Evolutionary conservation across 2,888 invertebrate genomes (phyloP).

Genomic region (Cheilosia soror): DNA sequence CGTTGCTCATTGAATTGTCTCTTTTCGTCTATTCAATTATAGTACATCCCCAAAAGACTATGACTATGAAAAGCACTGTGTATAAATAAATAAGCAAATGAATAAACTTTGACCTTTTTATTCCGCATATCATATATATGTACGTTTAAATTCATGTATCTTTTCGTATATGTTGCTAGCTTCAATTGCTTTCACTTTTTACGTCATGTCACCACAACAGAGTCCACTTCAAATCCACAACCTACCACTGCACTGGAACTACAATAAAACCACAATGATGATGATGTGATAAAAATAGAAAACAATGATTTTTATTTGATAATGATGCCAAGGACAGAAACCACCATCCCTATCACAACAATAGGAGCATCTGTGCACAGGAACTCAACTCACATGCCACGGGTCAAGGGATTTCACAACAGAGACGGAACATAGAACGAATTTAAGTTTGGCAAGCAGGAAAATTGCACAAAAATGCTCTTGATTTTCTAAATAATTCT

Average conservation of each 20-base stretch:
- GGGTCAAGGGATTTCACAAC: not conserved
- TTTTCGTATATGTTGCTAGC: not conserved
- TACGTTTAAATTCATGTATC: conserved; percentile 21
- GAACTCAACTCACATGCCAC: conserved; percentile 27
- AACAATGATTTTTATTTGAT: conserved; percentile 72
- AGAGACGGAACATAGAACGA: not conserved
- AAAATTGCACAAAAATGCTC: conserved; percentile 46
- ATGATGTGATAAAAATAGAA: conserved; percentile 64
- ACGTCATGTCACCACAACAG: conserved; percentile 31
- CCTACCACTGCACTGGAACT: conserved; percentile 31
- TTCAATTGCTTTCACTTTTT: conserved; percentile 60
- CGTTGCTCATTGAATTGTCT: too few species aligned
- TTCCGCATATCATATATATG: not conserved
- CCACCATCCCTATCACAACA: conserved; percentile 9
- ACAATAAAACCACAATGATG: conserved; percentile 49
- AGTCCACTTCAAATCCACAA: conserved; percentile 51
- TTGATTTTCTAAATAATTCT: conserved; percentile 32
- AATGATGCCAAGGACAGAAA: conserved; percentile 66
- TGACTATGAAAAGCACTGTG: not conserved
- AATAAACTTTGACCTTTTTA: not conserved
- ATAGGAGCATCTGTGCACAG: conserved; percentile 8
- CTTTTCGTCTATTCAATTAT: not conserved
- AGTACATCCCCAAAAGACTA: not conserved
- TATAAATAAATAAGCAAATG: conserved; percentile 5
- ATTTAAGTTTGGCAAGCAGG: conserved; percentile 19